Evolutionary conservation across 2,113 vertebrate species (phyloP), one percentile per base, ranked within the genome.

Genomic region (Alligator sinensis): DNA sequence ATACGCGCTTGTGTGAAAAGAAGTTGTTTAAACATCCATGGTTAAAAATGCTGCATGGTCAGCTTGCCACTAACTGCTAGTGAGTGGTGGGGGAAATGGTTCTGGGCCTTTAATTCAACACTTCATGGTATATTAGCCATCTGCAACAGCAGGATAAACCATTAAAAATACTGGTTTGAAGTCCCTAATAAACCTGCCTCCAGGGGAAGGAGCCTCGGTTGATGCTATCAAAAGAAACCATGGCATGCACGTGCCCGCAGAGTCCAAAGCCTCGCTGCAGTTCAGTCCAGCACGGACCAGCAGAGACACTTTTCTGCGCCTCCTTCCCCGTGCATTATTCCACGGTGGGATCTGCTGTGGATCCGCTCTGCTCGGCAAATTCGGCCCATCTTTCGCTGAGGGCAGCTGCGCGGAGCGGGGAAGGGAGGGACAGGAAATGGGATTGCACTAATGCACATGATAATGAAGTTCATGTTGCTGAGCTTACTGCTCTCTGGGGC

Each of bases 71-170:
- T 85, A 57, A 30, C 83, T 85, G 84, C 57, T 47, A 1, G 22
- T 18, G 63, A 79, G n/a, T 8, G 47, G 28, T 18, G 27, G 16
- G 22, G 27, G 25, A 34, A 83, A 77, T 34, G 28, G 54, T 38
- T 9, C 38, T 12, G 70, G 30, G 19, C 61, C 47, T 82, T 77
- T 1, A 1, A 27, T 90, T 47, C 58, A 57, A 38, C 61, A 12
- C 62, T 76, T 79, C n/a, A 8, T 12, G 74, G 61, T 58, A 27
- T 28, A 68, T 90, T 63, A 62, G 3, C 81, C 84, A n/a, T 75
- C 60, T 92, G 87, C 87, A 93, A 25, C 7, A 61, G 87, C 6
- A 34, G 24, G 62, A 28, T 77, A 85, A 90, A 22, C 30, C 61
- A 34, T 82, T 88, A 17, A 64, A 91, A 78, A 55, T 27, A 11